phyloP scores from a whole-genome alignment of 2,888 invertebrate species.

The Rhingia rostrata region DNA sequence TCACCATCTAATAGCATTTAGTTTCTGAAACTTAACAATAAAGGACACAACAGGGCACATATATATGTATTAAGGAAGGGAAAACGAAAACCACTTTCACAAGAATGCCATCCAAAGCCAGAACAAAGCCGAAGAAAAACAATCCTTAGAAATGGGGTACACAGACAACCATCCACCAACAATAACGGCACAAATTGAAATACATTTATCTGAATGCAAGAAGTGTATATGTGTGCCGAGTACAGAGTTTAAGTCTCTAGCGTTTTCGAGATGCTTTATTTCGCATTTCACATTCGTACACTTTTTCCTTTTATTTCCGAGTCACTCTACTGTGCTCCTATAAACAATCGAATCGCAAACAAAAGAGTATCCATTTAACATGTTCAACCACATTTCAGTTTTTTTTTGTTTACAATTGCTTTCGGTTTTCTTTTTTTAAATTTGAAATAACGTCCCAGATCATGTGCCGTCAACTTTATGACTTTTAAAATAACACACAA shows the following conservation, averaged over 20 bases:
- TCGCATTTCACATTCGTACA: conserved; percentile 42
- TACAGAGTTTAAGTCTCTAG: conserved; percentile 24
- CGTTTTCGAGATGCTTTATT: conserved; percentile 7
- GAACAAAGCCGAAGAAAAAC: background rate
- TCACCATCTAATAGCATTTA: conserved; percentile 67
- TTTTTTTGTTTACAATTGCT: conserved; percentile 1
- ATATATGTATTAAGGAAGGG: background rate
- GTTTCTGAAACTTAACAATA: conserved; percentile 54
- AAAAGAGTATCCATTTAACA: conserved; percentile 71
- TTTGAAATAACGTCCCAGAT: conserved; percentile 64
- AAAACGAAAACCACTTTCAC: conserved; percentile 1
- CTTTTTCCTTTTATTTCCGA: conserved; percentile 13
- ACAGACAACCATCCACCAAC: conserved; percentile 42
- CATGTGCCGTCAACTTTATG: conserved; percentile 63
- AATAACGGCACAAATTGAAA: conserved; percentile 71
- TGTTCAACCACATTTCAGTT: conserved; percentile 37
- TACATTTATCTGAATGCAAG: conserved; percentile 67
- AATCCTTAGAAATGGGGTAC: conserved; percentile 39
- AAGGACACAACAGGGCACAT: conserved; percentile 19
- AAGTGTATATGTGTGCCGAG: conserved; percentile 41
- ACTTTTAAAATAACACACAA: conserved; percentile 15
- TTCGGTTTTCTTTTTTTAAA: conserved; percentile 27
- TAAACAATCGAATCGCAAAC: conserved; percentile 69
- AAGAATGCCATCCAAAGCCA: conserved; percentile 27
- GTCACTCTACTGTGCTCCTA: conserved; percentile 33